These are phyloP conservation scores for Drosophila paranaensis DNA, from an alignment of 2,888 invertebrate genomes.

Conservation along the genomic window DNA sequence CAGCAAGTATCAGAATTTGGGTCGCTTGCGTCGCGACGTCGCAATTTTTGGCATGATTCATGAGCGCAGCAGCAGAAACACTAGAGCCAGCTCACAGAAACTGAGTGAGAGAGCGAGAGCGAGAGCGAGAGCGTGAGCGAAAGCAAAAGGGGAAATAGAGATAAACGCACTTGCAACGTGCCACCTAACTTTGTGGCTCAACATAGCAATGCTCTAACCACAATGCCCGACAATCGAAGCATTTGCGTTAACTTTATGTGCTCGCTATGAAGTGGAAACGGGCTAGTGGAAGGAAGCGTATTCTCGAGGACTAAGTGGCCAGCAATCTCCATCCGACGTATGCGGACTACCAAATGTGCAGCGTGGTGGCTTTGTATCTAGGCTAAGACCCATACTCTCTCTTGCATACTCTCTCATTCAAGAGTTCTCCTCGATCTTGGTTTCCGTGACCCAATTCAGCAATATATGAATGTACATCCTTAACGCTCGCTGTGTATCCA, in stretches of 20 bases:
- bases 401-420: neutral
- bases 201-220: slow-evolving; percentile 18
- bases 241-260: slow-evolving; percentile 29
- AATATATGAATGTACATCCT: too few species aligned
- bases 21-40: slow-evolving; percentile 61
- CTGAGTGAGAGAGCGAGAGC: neutral
- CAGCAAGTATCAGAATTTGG: slow-evolving; percentile 60
- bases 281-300: neutral
- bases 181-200: slow-evolving; percentile 41
- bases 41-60: slow-evolving; percentile 77
- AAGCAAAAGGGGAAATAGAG: slow-evolving; percentile 6
- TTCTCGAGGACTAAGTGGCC: neutral
- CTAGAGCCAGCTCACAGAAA: slow-evolving; percentile 2
- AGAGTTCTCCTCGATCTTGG: neutral
- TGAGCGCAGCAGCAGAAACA: slow-evolving; percentile 65
- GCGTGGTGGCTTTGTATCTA: neutral
- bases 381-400: neutral
- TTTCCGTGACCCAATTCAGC: neutral
- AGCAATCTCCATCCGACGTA: neutral
- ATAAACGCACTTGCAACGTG: slow-evolving; percentile 35
- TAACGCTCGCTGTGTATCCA: too few species aligned
- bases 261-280: neutral
- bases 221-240: slow-evolving; percentile 51
- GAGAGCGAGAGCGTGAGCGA: neutral
- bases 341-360: neutral